These are phyloP conservation scores for Synanthedon myopaeformis DNA, from an alignment of 2,888 invertebrate species.

Conservation along the genomic window DNA sequence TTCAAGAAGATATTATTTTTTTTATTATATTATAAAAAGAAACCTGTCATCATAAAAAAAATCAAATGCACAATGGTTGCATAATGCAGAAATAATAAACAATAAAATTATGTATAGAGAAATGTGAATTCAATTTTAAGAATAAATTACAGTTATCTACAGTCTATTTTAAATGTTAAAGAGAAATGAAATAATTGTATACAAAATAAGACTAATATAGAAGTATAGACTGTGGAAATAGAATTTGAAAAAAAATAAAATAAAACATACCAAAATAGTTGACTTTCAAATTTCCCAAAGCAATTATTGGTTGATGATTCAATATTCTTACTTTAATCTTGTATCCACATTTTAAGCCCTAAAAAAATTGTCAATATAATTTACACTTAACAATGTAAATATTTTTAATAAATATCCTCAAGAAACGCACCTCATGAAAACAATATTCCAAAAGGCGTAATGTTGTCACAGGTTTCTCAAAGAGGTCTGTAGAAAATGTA, in stretches of 20 bases:
- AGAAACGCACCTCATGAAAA: slow-evolving; percentile 75
- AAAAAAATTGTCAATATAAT: slow-evolving; percentile 7
- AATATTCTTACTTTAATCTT: slow-evolving; percentile 51
- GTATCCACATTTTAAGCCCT: slow-evolving; percentile 54
- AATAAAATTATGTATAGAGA: not conserved
- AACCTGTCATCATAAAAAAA: too few relatives aligned
- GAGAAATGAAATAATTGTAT: too few relatives aligned
- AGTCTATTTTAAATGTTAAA: too few relatives aligned
- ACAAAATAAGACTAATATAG: too few relatives aligned
- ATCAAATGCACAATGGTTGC: too few relatives aligned
- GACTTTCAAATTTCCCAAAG: slow-evolving; percentile 77
- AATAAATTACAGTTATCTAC: not conserved
- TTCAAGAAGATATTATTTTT: slow-evolving; percentile 1
- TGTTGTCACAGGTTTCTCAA: slow-evolving; percentile 74
- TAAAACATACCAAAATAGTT: slow-evolving; percentile 73
- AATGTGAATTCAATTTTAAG: not conserved
- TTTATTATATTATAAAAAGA: too few relatives aligned
- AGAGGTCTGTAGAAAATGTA: slow-evolving; percentile 74
- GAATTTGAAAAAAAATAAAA: too few relatives aligned
- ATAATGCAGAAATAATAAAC: not conserved
- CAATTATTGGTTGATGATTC: slow-evolving; percentile 74
- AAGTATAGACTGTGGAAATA: too few relatives aligned
- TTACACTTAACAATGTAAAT: not conserved
- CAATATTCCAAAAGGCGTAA: slow-evolving; percentile 81
- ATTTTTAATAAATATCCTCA: not conserved